Conservation (phyloP, 2,113 vertebrate species). For the Tylochromis polylepis region DNA sequence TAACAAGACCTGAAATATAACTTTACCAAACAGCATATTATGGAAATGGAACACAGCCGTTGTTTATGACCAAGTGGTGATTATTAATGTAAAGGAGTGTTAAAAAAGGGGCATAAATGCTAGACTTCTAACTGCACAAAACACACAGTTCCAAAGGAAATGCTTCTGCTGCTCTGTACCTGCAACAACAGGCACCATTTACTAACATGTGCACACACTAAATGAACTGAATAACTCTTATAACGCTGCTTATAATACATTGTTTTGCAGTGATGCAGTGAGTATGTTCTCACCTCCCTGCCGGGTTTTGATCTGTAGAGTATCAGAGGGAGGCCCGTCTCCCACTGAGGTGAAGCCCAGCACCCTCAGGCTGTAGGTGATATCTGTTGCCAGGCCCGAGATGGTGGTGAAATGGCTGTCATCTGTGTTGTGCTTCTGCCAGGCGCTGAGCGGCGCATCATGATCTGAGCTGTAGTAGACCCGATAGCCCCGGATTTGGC, state of each 20-base stretch:
- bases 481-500: conserved; percentile 87
- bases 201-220: background rate
- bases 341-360: conserved; percentile 93
- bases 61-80: background rate
- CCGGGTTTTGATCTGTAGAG: conserved; percentile 91
- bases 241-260: background rate
- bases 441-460: conserved; percentile 78
- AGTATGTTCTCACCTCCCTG: conserved; percentile 83
- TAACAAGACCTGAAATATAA: background rate
- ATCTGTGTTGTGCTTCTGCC: conserved; percentile 90
- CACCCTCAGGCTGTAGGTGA: conserved; percentile 89
- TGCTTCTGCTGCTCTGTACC: background rate
- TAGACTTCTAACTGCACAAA: background rate
- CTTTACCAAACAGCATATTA: background rate
- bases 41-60: background rate
- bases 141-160: background rate
- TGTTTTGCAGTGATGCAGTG: background rate
- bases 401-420: conserved; percentile 87
- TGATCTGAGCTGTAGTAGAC: conserved; percentile 86
- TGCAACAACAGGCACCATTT: background rate
- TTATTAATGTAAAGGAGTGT: background rate
- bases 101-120: background rate
- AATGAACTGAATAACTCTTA: background rate
- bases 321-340: conserved; percentile 86
- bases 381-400: conserved; percentile 82